Evolutionary conservation across 2,113 vertebrate genomes (phyloP), one percentile per base, ranked within the genome.

Genomic region (Crotalus helleri): DNA sequence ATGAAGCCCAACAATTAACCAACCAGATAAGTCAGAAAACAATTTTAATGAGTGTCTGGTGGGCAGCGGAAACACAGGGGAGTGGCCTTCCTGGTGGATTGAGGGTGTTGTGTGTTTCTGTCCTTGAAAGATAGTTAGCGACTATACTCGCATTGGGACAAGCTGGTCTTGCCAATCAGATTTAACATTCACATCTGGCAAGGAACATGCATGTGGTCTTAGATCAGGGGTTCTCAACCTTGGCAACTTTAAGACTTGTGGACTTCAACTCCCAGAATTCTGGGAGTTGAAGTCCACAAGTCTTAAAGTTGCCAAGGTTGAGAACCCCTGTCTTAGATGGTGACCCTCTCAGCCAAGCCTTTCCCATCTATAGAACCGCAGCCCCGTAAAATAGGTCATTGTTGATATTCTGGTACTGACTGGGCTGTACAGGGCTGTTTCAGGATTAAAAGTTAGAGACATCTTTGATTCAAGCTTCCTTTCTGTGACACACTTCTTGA

Each of bases 21-120:
- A 81, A 44, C 17, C n/a, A 33, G 13, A 74, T 33, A 39, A 44
- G 33, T 81, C 33, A 39, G 7, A 21, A 81, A 81, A 21, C 33
- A 44, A 7, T 21, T 21, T 81, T 81, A 81, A 81, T 44, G 33
- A 81, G 19, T 21, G 15, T 3, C 69, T 3, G 7, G 33, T 3
- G 4, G 26, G 26, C 2, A 44, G 10, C 0, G 1, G 4, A 0
- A 1, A 64, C 49, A 51, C 64, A n/a, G 13, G 7, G 17, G 17
- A 39, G 33, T 81, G 17, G 74, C 33, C 7, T 81, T 81, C 33
- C 74, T 44, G 33, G 7, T 81, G 33, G 17, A 19, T 44, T 81
- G 7, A 81, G 74, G 74, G 33, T 39, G 17, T 81, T 44, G 74
- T 21, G 33, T 81, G 74, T 81, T 21, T 39, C 33, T 81, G 33